Conservation (phyloP, 2,888 invertebrate genomes). For the Chalcis sispes region DNA sequence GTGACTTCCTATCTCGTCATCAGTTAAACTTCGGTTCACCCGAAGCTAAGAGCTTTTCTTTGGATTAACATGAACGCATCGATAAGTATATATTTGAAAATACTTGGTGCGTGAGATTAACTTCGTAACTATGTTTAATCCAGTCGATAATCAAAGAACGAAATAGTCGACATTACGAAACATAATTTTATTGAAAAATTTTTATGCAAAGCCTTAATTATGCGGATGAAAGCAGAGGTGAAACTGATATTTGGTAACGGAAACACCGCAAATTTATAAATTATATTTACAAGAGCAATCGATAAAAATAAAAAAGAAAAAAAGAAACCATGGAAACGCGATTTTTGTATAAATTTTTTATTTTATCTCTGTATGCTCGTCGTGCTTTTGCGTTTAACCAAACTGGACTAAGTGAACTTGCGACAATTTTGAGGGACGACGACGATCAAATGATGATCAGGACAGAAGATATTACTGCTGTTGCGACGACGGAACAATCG, state of each 20-base stretch:
- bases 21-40: conserved; percentile 61
- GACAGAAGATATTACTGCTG: conserved; percentile 54
- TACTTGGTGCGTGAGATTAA: not conserved
- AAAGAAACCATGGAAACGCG: conserved; percentile 8
- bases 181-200: too few species aligned
- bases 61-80: not conserved
- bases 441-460: conserved; percentile 56
- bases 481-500: conserved; percentile 64
- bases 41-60: not conserved
- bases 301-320: not conserved
- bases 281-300: too few species aligned
- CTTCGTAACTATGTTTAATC: too few species aligned
- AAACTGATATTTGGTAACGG: too few species aligned
- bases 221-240: too few species aligned
- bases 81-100: not conserved
- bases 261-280: not conserved
- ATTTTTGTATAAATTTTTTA: conserved; percentile 18
- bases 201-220: too few species aligned
- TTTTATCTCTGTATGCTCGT: conserved; percentile 21
- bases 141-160: too few species aligned
- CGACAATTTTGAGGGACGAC: conserved; percentile 52
- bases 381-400: conserved; percentile 1
- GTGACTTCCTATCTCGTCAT: conserved; percentile 24
- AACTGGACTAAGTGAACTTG: conserved; percentile 3
- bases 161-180: too few species aligned